A percentile compares a stretch with the other conserved stretches of the same genome.
These are phyloP conservation scores for Aphelenchoides bicaudatus DNA, from an alignment of 2,888 invertebrate genomes.

Conservation along the genomic window DNA sequence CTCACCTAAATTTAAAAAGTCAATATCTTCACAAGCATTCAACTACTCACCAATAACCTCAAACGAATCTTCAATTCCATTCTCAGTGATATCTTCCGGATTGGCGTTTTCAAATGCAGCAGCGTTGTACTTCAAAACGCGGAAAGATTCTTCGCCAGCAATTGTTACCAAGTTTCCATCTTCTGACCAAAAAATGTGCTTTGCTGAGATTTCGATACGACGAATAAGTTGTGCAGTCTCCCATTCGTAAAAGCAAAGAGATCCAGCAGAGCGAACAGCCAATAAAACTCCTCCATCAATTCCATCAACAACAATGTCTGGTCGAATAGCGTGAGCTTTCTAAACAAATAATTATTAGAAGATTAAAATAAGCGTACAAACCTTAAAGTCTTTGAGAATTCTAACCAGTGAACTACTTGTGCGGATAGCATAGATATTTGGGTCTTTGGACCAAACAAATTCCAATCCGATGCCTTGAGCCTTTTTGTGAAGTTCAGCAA, in stretches of 20 bases:
- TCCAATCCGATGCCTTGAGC: slow-evolving; percentile 85
- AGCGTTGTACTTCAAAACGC: slow-evolving; percentile 81
- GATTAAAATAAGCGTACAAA: slow-evolving; percentile 17
- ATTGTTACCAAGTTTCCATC: slow-evolving; percentile 88
- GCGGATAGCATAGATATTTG: slow-evolving; percentile 76
- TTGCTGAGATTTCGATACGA: slow-evolving; percentile 90
- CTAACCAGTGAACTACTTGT: slow-evolving; percentile 85
- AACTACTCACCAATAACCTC: slow-evolving; percentile 65
- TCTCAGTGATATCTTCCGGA: slow-evolving; percentile 77
- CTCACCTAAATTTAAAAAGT: slow-evolving; percentile 40
- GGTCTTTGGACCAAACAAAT: slow-evolving; percentile 97
- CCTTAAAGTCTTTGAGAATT: slow-evolving; percentile 94
- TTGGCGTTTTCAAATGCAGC: slow-evolving; percentile 75
- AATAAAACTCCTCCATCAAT: slow-evolving; percentile 86
- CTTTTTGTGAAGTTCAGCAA: slow-evolving; percentile 96
- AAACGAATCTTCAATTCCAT: slow-evolving; percentile 92
- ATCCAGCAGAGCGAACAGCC: slow-evolving; percentile 61
- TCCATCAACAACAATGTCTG: slow-evolving; percentile 75
- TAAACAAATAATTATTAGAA: too few relatives aligned
- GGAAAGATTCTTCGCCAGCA: slow-evolving; percentile 91
- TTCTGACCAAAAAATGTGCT: slow-evolving; percentile 88
- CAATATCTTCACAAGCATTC: not conserved
- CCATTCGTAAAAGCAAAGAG: slow-evolving; percentile 90
- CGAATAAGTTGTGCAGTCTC: slow-evolving; percentile 84
- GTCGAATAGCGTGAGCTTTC: slow-evolving; percentile 70